Percentiles rank a stretch among this genome's conserved stretches.
Conservation (phyloP, 53 echinoderm and acorn worm species). For the Henricia sp. region DNA sequence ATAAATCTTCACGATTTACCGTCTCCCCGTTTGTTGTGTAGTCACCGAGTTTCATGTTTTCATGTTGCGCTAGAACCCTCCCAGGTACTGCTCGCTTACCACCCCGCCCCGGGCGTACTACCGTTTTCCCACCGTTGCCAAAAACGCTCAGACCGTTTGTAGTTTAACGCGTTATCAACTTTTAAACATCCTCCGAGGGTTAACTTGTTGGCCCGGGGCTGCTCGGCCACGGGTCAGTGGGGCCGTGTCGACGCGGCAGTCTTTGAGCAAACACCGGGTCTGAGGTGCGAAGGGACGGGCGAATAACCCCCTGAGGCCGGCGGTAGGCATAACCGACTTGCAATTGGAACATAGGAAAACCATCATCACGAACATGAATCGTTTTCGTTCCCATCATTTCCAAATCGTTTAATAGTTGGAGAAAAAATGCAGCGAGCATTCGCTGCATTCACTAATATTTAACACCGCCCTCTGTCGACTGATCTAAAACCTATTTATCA, state of each 20-base stretch:
- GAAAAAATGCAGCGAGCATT: too few species aligned
- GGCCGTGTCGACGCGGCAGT: constrained; percentile 19
- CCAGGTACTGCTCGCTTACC: background rate
- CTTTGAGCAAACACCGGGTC: constrained; percentile 54
- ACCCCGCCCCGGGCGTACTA: background rate
- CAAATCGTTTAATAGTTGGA: too few species aligned
- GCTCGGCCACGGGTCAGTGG: constrained; percentile 48
- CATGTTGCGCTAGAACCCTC: background rate
- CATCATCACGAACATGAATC: too few species aligned
- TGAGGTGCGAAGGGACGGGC: constrained; percentile 44
- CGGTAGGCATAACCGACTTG: constrained; percentile 5
- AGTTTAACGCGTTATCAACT: constrained; percentile 28
- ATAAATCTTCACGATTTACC: too few species aligned
- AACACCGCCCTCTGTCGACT: too few species aligned
- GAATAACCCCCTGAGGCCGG: background rate
- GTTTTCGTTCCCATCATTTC: too few species aligned
- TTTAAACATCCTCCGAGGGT: constrained; percentile 34
- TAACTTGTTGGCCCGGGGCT: background rate
- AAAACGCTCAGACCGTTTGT: constrained; percentile 8
- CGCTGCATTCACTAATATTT: too few species aligned
- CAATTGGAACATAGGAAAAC: too few species aligned
- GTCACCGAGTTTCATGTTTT: background rate
- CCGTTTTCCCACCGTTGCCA: constrained; percentile 17
- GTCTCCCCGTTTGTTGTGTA: too few species aligned
- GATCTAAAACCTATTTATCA: too few species aligned